Evolutionary conservation across 2,113 vertebrate genomes (phyloP), one percentile per base, ranked within the genome.

Genomic region (Capra hircus): DNA sequence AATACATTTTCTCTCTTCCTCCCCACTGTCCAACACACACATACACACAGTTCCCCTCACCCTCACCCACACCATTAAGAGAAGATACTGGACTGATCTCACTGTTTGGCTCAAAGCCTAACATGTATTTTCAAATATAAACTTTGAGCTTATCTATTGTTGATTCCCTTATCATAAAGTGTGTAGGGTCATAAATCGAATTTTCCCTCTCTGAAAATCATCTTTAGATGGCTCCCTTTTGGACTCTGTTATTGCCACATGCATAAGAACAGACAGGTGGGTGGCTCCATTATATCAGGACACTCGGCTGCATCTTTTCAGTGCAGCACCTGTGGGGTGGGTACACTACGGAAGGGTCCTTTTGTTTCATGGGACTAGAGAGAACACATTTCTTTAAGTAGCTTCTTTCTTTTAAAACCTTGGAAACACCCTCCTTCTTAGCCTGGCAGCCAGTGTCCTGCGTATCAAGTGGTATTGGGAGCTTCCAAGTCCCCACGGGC

Each of bases 41-140:
- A 82, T 36, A 62, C 83, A 40, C 62, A 71, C 81, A 57, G 7
- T 78, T 16, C 50, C n/a, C 11, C 2, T 28, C 27, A 48, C 43
- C 74, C 74, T 43, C 3, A 7, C 74, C 14, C 43, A 15, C 43
- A 28, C 77, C 77, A 78, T 5, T 92, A 74, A 95, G 52, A 84
- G 60, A 87, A 28, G n/a, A 89, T 83, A 91, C 40, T 52, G 74
- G 40, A 74, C 43, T 96, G 88, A 95, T 96, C 59, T 93, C 88
- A 78, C 43, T 71, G 30, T 88, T 98, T 93, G 88, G 48, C 50
- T 74, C 85, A 92, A 93, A 86, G 57, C 84, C 88, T 40, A 97
- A 91, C 81, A 96, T 78, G 50, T 95, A 82, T 95, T 95, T 97
- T 94, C 94, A 98, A 90, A 97, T 93, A 92, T 40, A 95, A 96